A percentile compares a stretch with the other conserved stretches of the same genome.
Conservation (phyloP, 2,113 vertebrate species). For the Harpagus bidentatus region DNA sequence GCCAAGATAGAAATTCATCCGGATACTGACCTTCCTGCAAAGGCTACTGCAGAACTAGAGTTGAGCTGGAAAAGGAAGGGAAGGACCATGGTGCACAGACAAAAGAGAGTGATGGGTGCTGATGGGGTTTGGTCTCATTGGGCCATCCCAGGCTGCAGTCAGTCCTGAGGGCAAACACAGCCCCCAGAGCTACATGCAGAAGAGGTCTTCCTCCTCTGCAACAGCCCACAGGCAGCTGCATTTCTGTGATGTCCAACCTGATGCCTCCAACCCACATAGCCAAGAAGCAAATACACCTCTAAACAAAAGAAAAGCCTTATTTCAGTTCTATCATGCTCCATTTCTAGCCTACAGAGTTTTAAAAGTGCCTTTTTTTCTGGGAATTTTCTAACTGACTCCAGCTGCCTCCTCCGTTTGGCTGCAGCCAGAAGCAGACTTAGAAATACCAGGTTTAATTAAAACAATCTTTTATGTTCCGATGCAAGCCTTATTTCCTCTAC, state of each 20-base stretch:
- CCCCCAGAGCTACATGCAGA: rapidly evolving
- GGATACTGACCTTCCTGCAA: neutral
- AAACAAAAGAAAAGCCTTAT: neutral
- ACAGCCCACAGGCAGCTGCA: neutral
- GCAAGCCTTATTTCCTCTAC: constrained; percentile 59
- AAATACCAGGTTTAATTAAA: constrained; percentile 70
- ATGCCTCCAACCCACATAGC: neutral
- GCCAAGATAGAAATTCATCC: neutral
- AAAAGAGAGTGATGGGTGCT: neutral
- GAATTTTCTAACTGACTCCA: neutral
- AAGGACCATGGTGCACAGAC: neutral
- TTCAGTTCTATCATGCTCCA: neutral
- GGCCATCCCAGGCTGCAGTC: neutral
- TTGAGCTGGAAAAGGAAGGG: neutral
- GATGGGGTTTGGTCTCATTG: neutral
- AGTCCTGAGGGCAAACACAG: neutral
- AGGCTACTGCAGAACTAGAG: neutral
- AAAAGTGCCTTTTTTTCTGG: neutral
- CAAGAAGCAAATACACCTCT: neutral
- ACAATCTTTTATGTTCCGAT: constrained; percentile 61
- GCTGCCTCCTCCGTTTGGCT: neutral
- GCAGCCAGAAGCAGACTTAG: constrained; percentile 31
- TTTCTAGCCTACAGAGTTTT: neutral
- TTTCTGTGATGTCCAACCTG: neutral
- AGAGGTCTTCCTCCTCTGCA: neutral